Conservation (phyloP, 2,113 vertebrate genomes). For the Erinaceus europaeus region DNA sequence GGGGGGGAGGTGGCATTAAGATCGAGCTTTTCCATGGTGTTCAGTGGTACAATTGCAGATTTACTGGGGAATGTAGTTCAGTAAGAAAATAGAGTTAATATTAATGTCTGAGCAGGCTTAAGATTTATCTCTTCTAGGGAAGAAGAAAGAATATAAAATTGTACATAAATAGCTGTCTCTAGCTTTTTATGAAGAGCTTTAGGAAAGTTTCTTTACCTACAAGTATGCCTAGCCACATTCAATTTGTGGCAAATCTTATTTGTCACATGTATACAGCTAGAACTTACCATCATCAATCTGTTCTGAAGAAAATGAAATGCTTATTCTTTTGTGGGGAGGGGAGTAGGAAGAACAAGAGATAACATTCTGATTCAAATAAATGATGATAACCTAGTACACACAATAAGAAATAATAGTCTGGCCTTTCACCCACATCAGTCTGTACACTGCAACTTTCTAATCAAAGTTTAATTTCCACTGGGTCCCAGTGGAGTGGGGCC, state of each 20-base stretch:
- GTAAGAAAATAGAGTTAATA: constrained; percentile 45
- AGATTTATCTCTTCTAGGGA: constrained; percentile 18
- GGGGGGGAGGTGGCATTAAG: neutral
- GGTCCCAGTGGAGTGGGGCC: neutral
- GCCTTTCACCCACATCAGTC: neutral
- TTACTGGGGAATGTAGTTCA: neutral
- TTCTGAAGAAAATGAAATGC: constrained; percentile 71
- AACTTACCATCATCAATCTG: constrained; percentile 64
- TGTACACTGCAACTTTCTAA: constrained; percentile 12
- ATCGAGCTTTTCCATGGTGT: neutral
- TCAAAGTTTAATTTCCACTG: neutral
- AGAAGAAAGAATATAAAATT: constrained; percentile 51
- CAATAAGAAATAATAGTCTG: constrained; percentile 28
- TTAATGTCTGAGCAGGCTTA: constrained; percentile 42
- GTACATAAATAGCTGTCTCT: constrained; percentile 11
- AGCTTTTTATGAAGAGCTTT: neutral
- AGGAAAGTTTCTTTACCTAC: constrained; percentile 20
- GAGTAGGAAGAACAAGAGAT: constrained; percentile 55
- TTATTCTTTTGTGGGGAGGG: constrained; percentile 24
- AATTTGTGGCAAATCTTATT: constrained; percentile 41
- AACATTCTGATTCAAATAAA: constrained; percentile 71
- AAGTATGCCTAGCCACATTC: constrained; percentile 27
- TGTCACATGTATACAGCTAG: constrained; percentile 61
- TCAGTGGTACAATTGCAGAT: neutral
- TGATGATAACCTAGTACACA: constrained; percentile 59